Evolutionary conservation across 2,888 invertebrate genomes (phyloP), one percentile per base, ranked within the genome.

Genomic region (Torymus auratus): DNA sequence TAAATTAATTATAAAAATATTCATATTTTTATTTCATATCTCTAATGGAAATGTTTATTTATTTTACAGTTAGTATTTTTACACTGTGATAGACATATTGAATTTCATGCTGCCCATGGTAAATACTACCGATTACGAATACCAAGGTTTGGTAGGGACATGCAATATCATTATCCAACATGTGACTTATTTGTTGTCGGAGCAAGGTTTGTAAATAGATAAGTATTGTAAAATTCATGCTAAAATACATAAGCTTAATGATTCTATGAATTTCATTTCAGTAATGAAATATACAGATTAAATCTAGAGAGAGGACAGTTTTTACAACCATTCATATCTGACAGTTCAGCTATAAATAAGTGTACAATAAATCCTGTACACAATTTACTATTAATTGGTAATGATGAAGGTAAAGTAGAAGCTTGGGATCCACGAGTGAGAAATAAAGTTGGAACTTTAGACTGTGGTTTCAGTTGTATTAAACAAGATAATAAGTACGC

Each of bases 231-330:
- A 7, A 12, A 7, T 61, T 12, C n/a, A 41, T 41, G 7, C 41
- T 41, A 41, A 41, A 41, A 41, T 41, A 41, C 7, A 41, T 41
- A 41, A 41, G 41, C 7, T 41, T 7, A 41, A 41, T 41, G 7
- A 41, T 41, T 41, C 41, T 41, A 41, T 41, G 7, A 41, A 70
- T 58, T 58, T 28, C 83, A 68, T 86, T 89, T 76, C 90, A 97
- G 97, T 76, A 91, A 92, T 82, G 98, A 99, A 90, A 95, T 99
- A 23, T 99, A 97, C 89, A 94, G 99, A 84, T 92, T 99, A 80
- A 99, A 99, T 92, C 92, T 99, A 84, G 98, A 99, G 92, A 94
- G 97, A 87, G 99, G 99, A 0, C 96, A 97, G 88, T 99, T 99
- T 91, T 92, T 99, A 87, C 95, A 96, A 85, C 96, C 99, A 0